A percentile compares a stretch with the other conserved stretches of the same genome.
phyloP scores from a whole-genome alignment of 2,113 vertebrate genomes.

The Menura novaehollandiae region DNA sequence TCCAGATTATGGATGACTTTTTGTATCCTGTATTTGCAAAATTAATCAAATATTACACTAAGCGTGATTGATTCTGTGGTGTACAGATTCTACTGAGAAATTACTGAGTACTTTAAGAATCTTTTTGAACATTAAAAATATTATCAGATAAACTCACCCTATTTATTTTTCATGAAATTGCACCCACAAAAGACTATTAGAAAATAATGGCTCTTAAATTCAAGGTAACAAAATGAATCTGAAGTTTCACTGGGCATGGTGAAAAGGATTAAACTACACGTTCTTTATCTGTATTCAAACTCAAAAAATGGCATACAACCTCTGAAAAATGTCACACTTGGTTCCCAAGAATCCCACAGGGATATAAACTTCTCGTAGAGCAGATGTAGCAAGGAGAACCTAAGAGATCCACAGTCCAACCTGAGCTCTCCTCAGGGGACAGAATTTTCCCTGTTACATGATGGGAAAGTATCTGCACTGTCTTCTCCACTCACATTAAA shows the following conservation, averaged over 20 bases:
- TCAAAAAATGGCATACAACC: neutral
- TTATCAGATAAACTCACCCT: neutral
- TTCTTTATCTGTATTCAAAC: neutral
- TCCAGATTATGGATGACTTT: neutral
- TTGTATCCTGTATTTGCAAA: neutral
- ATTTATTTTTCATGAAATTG: neutral
- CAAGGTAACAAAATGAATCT: neutral
- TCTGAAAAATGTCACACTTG: neutral
- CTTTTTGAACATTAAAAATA: neutral
- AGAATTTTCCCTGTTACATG: neutral
- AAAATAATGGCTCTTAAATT: neutral
- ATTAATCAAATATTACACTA: neutral
- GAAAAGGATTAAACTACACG: neutral
- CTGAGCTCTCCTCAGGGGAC: neutral
- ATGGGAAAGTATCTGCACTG: neutral
- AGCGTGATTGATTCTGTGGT: neutral
- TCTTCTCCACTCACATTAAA: neutral
- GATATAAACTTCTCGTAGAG: neutral
- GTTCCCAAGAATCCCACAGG: neutral
- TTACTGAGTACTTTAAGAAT: neutral
- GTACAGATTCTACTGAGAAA: neutral
- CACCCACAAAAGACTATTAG: neutral
- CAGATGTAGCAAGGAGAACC: neutral
- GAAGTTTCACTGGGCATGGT: neutral
- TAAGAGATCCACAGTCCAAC: neutral